Evolutionary conservation across 2,113 vertebrate genomes (phyloP), one percentile per base, ranked within the genome.

Genomic region (Mohoua ochrocephala): DNA sequence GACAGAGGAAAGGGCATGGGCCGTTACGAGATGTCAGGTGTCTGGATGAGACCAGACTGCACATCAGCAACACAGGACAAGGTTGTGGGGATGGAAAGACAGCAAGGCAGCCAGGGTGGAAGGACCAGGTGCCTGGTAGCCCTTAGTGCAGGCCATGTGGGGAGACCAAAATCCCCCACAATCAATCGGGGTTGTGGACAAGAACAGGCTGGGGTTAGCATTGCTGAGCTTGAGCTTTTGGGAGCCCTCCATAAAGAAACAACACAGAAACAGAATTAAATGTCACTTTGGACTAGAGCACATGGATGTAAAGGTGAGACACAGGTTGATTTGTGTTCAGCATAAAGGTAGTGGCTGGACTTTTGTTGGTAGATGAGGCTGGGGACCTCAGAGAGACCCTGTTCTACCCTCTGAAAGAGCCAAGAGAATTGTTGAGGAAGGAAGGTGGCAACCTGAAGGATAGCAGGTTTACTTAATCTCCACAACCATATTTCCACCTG

Each of bases 131-230:
- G 7, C 18, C 13, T 13, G 33, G 44, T 39, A 63, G 67, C 57
- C 59, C 73, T 28, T 44, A 60, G 44, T 64, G 27, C 57, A 64
- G 44, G 39, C 11, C 33, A 10, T 15, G 42, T 50, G 65, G 26
- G 28, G 56, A 82, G 8, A 70, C 2, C 0, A 0, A 4, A 85
- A 1, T 57, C 20, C 52, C 24, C 42, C 52, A 20, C 35, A 26
- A 18, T 16, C 27, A 27, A 10, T 18, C 33, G 11, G n/a, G 17
- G 47, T 3, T 60, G 24, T 60, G 73, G 30, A 59, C 37, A 61
- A 53, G 24, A 84, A 8, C 1, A 5, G 12, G n/a, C 28, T 59
- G 59, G 49, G 41, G 33, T 26, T 44, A 74, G 17, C 37, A 31
- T 41, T 73, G 17, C 70, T 60, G 49, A 82, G 15, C 30, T 68